These are phyloP conservation scores for Benitochromis conjunctus DNA, from an alignment of 2,113 vertebrate genomes.

Conservation along the genomic window DNA sequence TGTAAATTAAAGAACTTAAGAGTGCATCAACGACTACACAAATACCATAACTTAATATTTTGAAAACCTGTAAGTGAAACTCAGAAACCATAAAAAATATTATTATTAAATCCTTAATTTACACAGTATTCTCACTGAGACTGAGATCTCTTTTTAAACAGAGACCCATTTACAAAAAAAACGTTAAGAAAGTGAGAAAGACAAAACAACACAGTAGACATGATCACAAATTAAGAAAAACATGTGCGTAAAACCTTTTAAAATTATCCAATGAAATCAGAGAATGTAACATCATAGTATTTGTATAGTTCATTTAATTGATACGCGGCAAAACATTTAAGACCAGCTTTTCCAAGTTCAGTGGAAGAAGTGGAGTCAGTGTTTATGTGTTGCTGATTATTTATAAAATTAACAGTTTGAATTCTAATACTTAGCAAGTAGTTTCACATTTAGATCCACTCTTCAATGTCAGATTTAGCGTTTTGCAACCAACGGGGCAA, in stretches of 20 bases:
- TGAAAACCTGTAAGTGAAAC: background rate
- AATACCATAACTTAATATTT: background rate
- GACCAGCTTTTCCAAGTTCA: background rate
- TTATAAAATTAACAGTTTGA: background rate
- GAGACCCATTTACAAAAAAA: background rate
- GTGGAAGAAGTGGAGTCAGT: background rate
- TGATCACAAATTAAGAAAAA: background rate
- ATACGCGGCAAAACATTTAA: background rate
- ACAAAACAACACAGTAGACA: background rate
- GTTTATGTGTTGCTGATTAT: background rate
- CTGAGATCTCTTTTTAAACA: background rate
- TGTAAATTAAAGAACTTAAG: background rate
- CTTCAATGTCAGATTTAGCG: background rate
- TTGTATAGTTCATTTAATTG: background rate
- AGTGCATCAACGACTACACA: background rate
- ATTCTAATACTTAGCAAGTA: background rate
- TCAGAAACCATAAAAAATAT: background rate
- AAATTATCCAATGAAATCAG: background rate
- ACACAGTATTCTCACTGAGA: background rate
- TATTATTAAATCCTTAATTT: background rate
- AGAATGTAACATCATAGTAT: background rate
- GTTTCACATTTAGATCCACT: background rate
- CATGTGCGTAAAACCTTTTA: background rate
- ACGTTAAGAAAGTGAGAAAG: background rate
- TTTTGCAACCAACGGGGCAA: background rate